Evolutionary conservation across 2,888 invertebrate genomes (phyloP).

Genomic region (Fragum fragum): DNA sequence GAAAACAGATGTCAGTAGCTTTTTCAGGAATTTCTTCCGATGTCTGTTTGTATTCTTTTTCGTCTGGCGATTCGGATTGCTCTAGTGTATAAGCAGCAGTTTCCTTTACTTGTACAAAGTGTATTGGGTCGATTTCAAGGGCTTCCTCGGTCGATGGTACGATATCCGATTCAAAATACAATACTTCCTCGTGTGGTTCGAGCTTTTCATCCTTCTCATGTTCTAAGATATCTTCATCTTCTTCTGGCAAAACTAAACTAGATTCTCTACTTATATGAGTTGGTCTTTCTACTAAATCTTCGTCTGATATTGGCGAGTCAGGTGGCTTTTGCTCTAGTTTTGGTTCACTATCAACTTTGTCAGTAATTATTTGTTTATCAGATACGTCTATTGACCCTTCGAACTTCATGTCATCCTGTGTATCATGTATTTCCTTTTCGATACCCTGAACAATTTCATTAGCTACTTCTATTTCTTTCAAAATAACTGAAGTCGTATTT

Average conservation of each 20-base stretch:
- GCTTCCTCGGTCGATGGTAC: background rate
- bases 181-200: background rate
- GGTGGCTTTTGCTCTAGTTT: conserved; percentile 25
- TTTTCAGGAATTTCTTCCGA: background rate
- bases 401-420: no score
- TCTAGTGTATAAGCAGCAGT: background rate
- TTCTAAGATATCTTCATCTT: background rate
- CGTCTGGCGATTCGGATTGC: background rate
- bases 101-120: background rate
- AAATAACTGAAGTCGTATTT: background rate
- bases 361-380: background rate
- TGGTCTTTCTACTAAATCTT: conserved; percentile 74
- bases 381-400: background rate
- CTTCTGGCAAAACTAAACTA: conserved; percentile 43
- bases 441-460: background rate
- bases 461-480: background rate
- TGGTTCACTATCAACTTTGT: background rate
- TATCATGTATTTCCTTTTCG: background rate
- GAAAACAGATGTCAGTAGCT: no score
- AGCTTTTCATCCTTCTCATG: background rate
- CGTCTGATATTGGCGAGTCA: conserved; percentile 66
- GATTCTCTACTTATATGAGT: conserved; percentile 58
- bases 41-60: background rate
- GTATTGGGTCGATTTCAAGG: conserved; percentile 1
- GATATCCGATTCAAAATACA: background rate